Conservation (phyloP, 2,888 invertebrate genomes). For the Xanthorhoe designata region DNA sequence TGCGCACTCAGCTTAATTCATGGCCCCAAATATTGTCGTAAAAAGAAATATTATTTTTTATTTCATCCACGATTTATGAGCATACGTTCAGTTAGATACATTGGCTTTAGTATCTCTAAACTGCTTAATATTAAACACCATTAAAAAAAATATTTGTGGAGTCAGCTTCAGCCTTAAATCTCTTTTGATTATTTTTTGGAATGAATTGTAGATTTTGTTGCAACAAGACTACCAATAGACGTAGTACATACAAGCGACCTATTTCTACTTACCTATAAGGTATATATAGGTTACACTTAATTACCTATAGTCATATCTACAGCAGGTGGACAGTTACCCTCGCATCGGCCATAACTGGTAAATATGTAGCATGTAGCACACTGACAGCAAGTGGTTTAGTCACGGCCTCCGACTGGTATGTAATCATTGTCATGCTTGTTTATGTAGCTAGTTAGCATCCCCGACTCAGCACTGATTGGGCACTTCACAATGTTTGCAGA, state of each 20-base stretch:
- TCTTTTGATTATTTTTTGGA: background rate
- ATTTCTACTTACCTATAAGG: slow-evolving; percentile 3
- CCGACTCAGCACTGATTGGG: slow-evolving; percentile 56
- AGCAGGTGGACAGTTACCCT: slow-evolving; percentile 18
- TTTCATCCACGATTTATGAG: slow-evolving; percentile 47
- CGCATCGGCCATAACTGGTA: slow-evolving; percentile 8
- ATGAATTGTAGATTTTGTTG: slow-evolving; percentile 2
- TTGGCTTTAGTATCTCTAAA: background rate
- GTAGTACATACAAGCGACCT: slow-evolving; percentile 5
- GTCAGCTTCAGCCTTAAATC: background rate
- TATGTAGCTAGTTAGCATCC: slow-evolving; percentile 53
- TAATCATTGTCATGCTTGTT: slow-evolving; percentile 55
- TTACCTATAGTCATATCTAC: slow-evolving; percentile 5
- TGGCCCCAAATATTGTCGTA: slow-evolving; percentile 48
- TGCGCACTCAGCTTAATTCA: slow-evolving; percentile 61
- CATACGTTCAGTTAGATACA: slow-evolving; percentile 29
- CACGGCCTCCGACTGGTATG: slow-evolving; percentile 46
- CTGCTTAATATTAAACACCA: background rate
- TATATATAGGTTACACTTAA: slow-evolving; percentile 5
- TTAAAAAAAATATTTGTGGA: background rate
- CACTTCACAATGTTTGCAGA: slow-evolving; percentile 46
- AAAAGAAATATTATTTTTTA: slow-evolving; percentile 48
- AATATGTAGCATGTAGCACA: slow-evolving; percentile 12
- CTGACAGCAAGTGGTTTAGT: slow-evolving; percentile 40
- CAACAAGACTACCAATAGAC: slow-evolving; percentile 7